Evolutionary conservation across 2,888 invertebrate genomes (phyloP), one percentile per base, ranked within the genome.

Genomic region (Aphidoletes aphidimyza): DNA sequence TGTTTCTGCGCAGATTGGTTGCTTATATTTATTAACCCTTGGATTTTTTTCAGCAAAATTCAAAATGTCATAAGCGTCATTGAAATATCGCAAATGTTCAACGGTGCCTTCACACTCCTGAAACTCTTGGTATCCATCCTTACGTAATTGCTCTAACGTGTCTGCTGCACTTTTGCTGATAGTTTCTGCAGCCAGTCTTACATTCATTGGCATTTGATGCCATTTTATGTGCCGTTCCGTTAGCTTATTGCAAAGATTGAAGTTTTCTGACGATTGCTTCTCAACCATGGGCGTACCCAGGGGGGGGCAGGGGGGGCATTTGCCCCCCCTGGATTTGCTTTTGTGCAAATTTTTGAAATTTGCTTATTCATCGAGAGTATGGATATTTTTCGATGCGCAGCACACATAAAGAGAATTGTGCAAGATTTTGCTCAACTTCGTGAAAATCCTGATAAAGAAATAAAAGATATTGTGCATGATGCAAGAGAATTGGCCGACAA

Each of bases 201-300:
- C 78, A 19, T 78, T 78, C 78, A 78, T 78, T 34, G 78, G 78
- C 36, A 34, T 78, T 78, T 78, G 36, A 36, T 36, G 14, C 78
- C 78, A 78, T 14, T 78, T 36, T 3, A 78, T 78, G 17, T 78
- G 78, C 3, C 17, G 78, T 19, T 19, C 14, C 17, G 78, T 78
- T 78, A 78, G 17, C 17, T 78, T 78, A 36, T 78, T 78, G 36
- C 36, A 36, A 2, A 78, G 36, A 78, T 78, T 78, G 36, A 78
- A 78, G 36, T 78, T 78, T 1, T 34, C 78, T n/a, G 11, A 3
- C 2, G 36, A 36, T 36, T 78, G 78, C 36, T 36, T 78, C 5
- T 78, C 54, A 9, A 42, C 42, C 42, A 42, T n/a, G n/a, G n/a
- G n/a, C n/a, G n/a, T n/a, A n/a, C n/a, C n/a, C n/a, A n/a, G n/a